A percentile compares a stretch with the other conserved stretches of the same genome.
phyloP scores from a whole-genome alignment of 2,113 vertebrate species.

The Scopus umbretta region DNA sequence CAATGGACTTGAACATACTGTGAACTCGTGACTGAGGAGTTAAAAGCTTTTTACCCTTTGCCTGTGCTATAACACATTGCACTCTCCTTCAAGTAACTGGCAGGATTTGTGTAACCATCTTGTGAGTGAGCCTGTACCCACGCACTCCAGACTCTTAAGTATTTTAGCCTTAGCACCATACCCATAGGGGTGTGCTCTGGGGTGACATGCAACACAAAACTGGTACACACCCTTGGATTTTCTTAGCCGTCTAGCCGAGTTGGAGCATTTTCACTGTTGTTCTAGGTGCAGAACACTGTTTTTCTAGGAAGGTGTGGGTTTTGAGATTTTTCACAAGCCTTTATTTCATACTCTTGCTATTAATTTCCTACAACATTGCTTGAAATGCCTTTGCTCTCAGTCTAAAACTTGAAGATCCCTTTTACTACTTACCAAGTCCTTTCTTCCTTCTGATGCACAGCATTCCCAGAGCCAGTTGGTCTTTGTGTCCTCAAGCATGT shows the following conservation, averaged over 20 bases:
- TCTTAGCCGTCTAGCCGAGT: background rate
- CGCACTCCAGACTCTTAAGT: background rate
- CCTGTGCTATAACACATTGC: background rate
- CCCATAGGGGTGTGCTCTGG: background rate
- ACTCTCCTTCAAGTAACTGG: background rate
- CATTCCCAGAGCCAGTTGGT: background rate
- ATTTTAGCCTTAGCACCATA: background rate
- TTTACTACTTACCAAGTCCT: background rate
- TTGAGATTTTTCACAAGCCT: background rate
- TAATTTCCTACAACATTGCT: background rate
- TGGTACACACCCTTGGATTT: background rate
- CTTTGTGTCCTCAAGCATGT: background rate
- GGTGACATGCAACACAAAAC: background rate
- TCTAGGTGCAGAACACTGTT: no score
- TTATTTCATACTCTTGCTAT: background rate
- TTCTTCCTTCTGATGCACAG: background rate
- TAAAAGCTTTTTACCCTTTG: background rate
- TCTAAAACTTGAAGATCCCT: background rate
- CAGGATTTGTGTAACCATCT: background rate
- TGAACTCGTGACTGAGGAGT: background rate
- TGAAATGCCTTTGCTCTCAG: background rate
- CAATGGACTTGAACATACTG: background rate
- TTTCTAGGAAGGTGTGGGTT: background rate
- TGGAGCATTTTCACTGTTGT: background rate
- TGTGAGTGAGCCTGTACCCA: background rate